phyloP scores from a whole-genome alignment of 2,888 invertebrate species.

The Empis livida region DNA sequence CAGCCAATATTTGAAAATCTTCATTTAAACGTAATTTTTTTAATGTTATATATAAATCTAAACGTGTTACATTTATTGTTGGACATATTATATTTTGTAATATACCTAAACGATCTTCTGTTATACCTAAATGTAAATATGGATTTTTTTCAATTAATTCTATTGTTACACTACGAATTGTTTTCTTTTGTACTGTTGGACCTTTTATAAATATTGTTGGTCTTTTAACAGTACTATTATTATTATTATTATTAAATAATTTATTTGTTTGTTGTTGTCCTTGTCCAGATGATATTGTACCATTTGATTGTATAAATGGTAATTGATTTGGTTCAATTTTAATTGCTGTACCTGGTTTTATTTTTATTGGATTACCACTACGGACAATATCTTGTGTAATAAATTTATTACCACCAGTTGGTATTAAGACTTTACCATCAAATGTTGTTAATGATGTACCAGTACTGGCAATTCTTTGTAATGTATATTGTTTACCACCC shows the following conservation, averaged over 20 bases:
- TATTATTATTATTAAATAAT: no score
- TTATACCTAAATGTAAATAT: slow-evolving; percentile 24
- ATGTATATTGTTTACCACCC: slow-evolving; percentile 16
- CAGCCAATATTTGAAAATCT: slow-evolving; percentile 26
- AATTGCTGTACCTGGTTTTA: slow-evolving; percentile 10
- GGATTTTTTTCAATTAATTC: slow-evolving; percentile 29
- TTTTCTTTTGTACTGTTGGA: slow-evolving; percentile 24
- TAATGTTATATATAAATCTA: slow-evolving; percentile 29
- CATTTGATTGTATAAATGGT: slow-evolving; percentile 18
- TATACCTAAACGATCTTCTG: slow-evolving; percentile 21
- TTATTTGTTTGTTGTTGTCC: neutral
- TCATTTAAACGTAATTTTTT: slow-evolving; percentile 32
- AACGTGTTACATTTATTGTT: slow-evolving; percentile 23
- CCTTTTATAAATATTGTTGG: slow-evolving; percentile 30
- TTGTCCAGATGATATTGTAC: slow-evolving; percentile 11
- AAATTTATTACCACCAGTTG: slow-evolving; percentile 8
- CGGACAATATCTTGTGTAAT: slow-evolving; percentile 4
- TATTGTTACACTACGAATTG: slow-evolving; percentile 26
- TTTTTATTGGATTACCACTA: slow-evolving; percentile 5
- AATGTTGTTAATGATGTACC: slow-evolving; percentile 19
- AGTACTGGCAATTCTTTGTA: slow-evolving; percentile 20
- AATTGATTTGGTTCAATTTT: slow-evolving; percentile 9
- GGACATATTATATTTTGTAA: slow-evolving; percentile 28
- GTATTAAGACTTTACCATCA: slow-evolving; percentile 11
- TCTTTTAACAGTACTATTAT: slow-evolving; percentile 14